Evolutionary conservation across 2,113 vertebrate genomes (phyloP).

Genomic region (Phrynocephalus versicolor): DNA sequence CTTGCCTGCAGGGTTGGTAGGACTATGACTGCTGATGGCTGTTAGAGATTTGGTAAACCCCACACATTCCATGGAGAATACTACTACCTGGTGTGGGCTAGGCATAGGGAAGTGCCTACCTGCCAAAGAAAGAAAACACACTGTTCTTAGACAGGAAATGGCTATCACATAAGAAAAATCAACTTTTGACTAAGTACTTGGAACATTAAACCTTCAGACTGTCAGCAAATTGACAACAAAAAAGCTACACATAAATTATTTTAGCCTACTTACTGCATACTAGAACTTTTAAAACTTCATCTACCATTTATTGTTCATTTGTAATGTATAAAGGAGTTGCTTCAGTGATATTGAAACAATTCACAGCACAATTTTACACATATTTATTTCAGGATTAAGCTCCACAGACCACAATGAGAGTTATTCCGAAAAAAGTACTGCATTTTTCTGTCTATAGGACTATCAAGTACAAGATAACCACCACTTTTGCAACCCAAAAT

Average conservation of each 20-base stretch:
- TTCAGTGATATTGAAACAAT: neutral
- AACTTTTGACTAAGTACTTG: neutral
- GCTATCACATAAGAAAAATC: conserved; percentile 16
- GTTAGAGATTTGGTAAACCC: conserved; percentile 85
- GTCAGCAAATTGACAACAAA: neutral
- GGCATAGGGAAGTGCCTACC: conserved; percentile 84
- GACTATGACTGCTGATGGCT: conserved; percentile 80
- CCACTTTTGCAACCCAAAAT: too few species aligned
- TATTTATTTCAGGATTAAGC: neutral
- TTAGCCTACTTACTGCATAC: neutral
- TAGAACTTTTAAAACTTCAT: neutral
- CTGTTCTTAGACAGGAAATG: conserved; percentile 69
- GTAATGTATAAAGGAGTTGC: neutral
- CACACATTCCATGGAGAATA: conserved; percentile 87
- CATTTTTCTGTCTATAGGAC: too few species aligned
- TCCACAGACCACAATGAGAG: neutral
- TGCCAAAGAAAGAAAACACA: conserved; percentile 82
- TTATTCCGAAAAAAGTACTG: neutral
- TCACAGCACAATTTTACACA: neutral
- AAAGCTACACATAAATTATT: neutral
- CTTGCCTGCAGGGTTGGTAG: conserved; percentile 84
- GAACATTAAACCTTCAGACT: neutral
- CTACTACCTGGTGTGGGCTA: conserved; percentile 85
- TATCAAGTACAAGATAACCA: too few species aligned
- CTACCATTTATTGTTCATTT: neutral